These are phyloP conservation scores for Sapayoa aenigma DNA, from an alignment of 2,113 vertebrate species.

Conservation along the genomic window DNA sequence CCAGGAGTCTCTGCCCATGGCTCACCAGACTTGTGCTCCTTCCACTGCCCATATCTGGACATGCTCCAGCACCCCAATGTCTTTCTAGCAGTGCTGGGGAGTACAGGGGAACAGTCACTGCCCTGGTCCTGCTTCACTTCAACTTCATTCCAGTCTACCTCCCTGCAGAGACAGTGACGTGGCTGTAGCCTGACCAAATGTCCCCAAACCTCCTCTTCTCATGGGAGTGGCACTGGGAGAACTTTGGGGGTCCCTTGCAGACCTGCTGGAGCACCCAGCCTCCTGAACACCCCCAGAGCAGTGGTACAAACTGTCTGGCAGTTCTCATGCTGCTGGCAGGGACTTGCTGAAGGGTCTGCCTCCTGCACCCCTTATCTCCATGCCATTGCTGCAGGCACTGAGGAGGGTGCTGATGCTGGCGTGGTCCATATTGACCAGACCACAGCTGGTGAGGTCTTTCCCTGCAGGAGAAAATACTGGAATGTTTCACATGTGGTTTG, in stretches of 20 bases:
- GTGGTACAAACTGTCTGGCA: neutral
- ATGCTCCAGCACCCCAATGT: neutral
- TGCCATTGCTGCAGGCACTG: neutral
- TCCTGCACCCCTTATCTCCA: neutral
- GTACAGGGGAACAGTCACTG: neutral
- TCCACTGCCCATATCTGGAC: neutral
- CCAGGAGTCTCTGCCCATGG: neutral
- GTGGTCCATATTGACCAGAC: neutral
- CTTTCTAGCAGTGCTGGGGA: neutral
- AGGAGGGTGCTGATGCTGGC: too few species aligned
- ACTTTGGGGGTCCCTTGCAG: neutral
- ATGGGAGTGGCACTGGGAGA: neutral
- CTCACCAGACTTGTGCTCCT: neutral
- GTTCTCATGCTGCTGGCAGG: neutral
- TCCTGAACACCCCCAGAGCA: neutral
- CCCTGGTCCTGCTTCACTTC: neutral
- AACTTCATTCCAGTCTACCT: neutral
- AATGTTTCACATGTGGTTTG: neutral
- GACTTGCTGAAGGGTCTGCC: neutral
- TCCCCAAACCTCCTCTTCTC: neutral
- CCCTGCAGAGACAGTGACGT: neutral
- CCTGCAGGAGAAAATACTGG: neutral
- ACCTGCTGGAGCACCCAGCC: neutral
- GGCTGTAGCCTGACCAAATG: neutral
- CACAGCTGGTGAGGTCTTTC: neutral